A percentile compares a stretch with the other conserved stretches of the same genome.
Evolutionary conservation across 2,113 vertebrate species (phyloP).

Genomic region (Onychostruthus taczanowskii): DNA sequence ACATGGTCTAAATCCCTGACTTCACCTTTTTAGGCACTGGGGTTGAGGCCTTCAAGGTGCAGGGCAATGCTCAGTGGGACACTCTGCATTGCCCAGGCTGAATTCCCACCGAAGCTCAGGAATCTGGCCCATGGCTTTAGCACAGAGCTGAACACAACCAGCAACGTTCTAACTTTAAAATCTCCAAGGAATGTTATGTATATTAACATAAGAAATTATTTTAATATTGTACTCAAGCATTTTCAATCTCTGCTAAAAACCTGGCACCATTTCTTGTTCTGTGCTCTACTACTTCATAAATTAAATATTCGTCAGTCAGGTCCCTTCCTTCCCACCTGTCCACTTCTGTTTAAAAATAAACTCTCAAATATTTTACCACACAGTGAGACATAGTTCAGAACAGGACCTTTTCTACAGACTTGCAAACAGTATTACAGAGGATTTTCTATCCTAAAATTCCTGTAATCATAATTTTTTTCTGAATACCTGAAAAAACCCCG

Average conservation of each 20-base stretch:
- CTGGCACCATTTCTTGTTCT: neutral
- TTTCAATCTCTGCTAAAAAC: neutral
- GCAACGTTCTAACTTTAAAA: neutral
- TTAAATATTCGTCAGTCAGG: neutral
- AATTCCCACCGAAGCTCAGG: neutral
- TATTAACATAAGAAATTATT: neutral
- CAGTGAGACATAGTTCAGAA: conserved; percentile 38
- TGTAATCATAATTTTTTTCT: conserved; percentile 70
- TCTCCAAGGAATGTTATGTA: neutral
- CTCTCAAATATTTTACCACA: conserved; percentile 8
- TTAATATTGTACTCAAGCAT: neutral
- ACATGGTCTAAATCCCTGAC: neutral
- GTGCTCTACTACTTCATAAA: neutral
- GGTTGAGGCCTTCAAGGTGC: neutral
- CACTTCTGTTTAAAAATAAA: neutral
- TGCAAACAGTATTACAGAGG: conserved; percentile 36
- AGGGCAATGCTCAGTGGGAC: neutral
- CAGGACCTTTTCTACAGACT: conserved; percentile 45
- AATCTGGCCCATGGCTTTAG: neutral
- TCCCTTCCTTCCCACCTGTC: neutral
- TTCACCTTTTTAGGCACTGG: neutral
- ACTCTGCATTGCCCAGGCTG: neutral
- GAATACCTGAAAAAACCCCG: conserved; percentile 97
- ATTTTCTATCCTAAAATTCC: conserved; percentile 68
- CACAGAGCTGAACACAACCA: neutral